A percentile compares a stretch with the other conserved stretches of the same genome.
Conservation (phyloP, 2,797 vertebrate species). For the Smutsia gigantea region DNA sequence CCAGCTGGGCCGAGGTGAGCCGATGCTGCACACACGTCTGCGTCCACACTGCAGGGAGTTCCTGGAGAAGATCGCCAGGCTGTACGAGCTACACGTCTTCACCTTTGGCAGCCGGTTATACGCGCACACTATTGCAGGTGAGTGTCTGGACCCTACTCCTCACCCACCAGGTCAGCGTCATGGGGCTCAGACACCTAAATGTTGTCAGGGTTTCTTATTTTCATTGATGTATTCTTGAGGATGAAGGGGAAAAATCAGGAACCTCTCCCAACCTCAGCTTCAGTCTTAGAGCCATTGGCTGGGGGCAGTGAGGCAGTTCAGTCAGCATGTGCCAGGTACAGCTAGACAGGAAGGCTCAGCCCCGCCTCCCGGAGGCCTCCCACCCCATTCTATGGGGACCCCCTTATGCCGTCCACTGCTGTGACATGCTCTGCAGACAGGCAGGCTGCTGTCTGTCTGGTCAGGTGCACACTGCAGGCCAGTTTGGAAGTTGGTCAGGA, state of each 20-base stretch:
- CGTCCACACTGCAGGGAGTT: conserved; percentile 98
- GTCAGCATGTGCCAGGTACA: too few species aligned
- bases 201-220: background rate
- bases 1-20: conserved; percentile 96
- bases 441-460: fast-evolving
- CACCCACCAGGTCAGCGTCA: too few species aligned
- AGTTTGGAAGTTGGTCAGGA: background rate
- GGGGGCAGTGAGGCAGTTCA: background rate
- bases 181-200: too few species aligned
- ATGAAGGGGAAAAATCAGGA: background rate
- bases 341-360: too few species aligned
- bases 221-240: background rate
- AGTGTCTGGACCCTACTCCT: background rate
- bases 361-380: too few species aligned
- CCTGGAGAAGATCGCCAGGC: conserved; percentile 96
- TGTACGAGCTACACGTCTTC: conserved; percentile 98
- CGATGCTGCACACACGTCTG: conserved; percentile 97
- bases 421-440: fast-evolving
- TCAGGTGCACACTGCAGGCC: fast-evolving
- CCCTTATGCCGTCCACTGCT: background rate
- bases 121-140: conserved; percentile 98
- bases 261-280: too few species aligned
- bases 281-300: fast-evolving
- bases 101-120: conserved; percentile 98
- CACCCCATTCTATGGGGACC: background rate